Base-by-base conservation (phyloP, 2,113 vertebrate genomes). In the Synodontis membranacea region DNA sequence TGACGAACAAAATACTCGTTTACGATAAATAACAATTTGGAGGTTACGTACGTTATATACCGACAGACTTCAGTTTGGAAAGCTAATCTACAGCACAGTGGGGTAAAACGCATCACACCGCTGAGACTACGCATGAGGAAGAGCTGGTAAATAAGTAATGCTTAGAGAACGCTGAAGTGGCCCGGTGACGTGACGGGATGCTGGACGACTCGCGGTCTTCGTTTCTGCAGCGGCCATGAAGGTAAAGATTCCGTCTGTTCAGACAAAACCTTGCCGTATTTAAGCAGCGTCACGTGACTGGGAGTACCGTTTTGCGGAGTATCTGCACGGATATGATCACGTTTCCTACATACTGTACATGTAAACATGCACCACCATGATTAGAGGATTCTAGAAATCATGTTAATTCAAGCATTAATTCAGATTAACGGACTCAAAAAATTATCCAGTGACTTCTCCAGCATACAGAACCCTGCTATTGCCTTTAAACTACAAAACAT, bases 151-250 rank as follows among this genome's bases (percentile, higher is more conserved):
- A 91, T 91, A 85, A 91, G 46, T 68, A 54, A 84, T 86, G 52
- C 90, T 89, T 89, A 25, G 83, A 75, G 12, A 82, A 58, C 83
- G 88, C 58, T 50, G 87, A 88, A 90, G 37, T 64, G 64, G 56
- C 80, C 87, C 1, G 37, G 88, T 88, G 89, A 91, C 90, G 85
- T 90, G 85, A 88, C 76, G 70, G 78, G 58, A 52, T 56, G 80
- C 64, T 28, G 84, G 72, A 86, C 78, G 89, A 89, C 74, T 91
- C 86, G 87, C 56, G 62, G 42, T 28, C 56, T 66, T 74, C 23
- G 4, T 8, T 83, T 75, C 56, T 11, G 68, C 64, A 74, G 74
- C 17, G 21, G 3, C 25, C 14, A 48, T 37, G 31, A 44, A 64
- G 39, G 44, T 9, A 8, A 70, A 39, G 12, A 37, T 28, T 84